Evolutionary conservation across 2,888 invertebrate species (phyloP).

Genomic region (Orthonevra nobilis): DNA sequence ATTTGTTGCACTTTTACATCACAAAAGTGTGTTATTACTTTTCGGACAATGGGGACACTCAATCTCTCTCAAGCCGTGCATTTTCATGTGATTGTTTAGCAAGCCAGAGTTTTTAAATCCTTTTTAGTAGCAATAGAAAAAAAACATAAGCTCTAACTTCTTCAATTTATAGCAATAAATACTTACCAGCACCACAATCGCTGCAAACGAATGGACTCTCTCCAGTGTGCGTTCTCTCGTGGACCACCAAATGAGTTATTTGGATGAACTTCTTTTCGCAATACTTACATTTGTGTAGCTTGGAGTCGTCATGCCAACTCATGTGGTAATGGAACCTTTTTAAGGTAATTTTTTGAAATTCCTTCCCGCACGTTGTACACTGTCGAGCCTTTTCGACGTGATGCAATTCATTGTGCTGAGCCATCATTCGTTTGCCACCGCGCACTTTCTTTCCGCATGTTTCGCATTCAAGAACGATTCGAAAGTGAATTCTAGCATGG

Average conservation of each 20-base stretch:
- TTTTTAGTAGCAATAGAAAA: neutral
- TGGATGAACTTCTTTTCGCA: conserved; percentile 58
- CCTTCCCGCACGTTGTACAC: conserved; percentile 42
- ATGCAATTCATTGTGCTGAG: conserved; percentile 51
- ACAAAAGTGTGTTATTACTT: neutral
- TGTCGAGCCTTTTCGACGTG: conserved; percentile 40
- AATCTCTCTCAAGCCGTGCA: conserved; percentile 1
- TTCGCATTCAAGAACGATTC: conserved; percentile 26
- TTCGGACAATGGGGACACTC: conserved; percentile 29
- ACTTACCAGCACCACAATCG: conserved; percentile 36
- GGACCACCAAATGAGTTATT: conserved; percentile 46
- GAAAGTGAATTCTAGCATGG: conserved; percentile 45
- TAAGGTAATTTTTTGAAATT: conserved; percentile 25
- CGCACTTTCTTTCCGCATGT: conserved; percentile 45
- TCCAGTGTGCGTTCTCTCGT: conserved; percentile 48
- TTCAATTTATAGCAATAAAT: too few relatives aligned
- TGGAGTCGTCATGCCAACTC: conserved; percentile 56
- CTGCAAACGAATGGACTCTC: conserved; percentile 37
- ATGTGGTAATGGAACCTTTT: conserved; percentile 49
- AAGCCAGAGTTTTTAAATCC: conserved; percentile 26
- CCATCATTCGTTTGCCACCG: conserved; percentile 54
- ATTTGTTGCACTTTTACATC: neutral
- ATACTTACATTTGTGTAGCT: conserved; percentile 56
- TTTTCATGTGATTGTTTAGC: conserved; percentile 1
- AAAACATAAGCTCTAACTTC: too few relatives aligned